Base-by-base conservation (phyloP, 2,888 invertebrate species). In the Marronus borbonicus region DNA sequence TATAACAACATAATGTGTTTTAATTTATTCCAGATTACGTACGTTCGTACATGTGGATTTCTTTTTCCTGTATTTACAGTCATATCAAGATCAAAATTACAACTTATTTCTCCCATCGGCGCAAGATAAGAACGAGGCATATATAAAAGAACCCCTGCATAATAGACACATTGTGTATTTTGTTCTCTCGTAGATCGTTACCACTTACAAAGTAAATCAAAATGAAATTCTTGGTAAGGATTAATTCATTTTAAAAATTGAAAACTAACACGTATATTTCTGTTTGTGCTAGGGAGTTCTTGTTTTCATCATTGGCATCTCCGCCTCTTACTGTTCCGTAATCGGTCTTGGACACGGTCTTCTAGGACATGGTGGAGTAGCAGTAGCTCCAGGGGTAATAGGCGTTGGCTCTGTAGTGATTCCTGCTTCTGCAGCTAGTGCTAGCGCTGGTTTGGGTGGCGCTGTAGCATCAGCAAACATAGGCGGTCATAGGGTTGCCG, bases 141-240 rank as follows among this genome's bases (percentile, higher is more conserved):
- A 74, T 60, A 74, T 74, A 74, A 49, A 74, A 44, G 60, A 60
- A 60, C 20, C 14, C n/a, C 17, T 28, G 20, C 24, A 7, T 20
- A 4, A 4, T 60, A 14, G 24, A 20, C 7, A 14, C 72, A 74
- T 60, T 62, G 44, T 60, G 24, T 44, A 14, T 17, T 68, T 68
- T 28, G 68, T 14, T 5, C 14, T 74, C 49, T 14, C 20, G 28
- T 17, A 49, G 60, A 44, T 60, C 60, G 55, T 36, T 39, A 50
- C 39, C 7, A 20, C 10, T 44, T 66, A 39, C 39, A 28, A 58
- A 24, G 3, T 14, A 49, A 50, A 28, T 58, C 58, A 76, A 65
- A 52, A 76, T 76, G 76, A 76, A 76, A 58, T 76, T 68, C 31
- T 68, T 76, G 66, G 76, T 76, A 58, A 76, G 68, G 12, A 44